Conservation (phyloP, 2,797 vertebrate species). For the Columba guinea region DNA sequence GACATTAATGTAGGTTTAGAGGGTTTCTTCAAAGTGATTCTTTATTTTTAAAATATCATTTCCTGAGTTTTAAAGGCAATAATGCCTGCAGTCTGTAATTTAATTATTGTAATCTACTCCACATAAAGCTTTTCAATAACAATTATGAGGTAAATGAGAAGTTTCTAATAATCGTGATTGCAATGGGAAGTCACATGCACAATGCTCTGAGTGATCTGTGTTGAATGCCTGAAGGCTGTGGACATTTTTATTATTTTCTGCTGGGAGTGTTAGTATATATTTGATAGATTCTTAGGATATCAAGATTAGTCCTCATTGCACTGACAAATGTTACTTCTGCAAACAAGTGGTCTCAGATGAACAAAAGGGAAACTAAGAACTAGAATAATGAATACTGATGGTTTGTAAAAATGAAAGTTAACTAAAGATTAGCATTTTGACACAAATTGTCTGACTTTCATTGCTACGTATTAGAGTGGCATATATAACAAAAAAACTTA, state of each 20-base stretch:
- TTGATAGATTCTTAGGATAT: neutral
- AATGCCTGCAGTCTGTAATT: neutral
- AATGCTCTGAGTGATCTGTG: neutral
- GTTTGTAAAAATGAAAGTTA: constrained; percentile 30
- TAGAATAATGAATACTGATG: neutral
- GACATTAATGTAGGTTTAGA: neutral
- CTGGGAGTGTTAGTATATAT: neutral
- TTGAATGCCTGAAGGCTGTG: neutral
- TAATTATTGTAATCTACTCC: neutral
- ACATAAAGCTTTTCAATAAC: neutral
- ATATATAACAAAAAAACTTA: constrained; percentile 29
- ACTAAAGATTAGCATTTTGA: constrained; percentile 39
- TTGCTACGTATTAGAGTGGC: constrained; percentile 26
- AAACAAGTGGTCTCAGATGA: neutral
- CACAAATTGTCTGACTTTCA: constrained; percentile 40
- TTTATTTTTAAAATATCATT: neutral
- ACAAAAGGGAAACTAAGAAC: neutral
- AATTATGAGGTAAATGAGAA: neutral
- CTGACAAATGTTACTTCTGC: neutral
- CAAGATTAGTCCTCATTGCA: neutral
- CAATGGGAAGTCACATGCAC: neutral
- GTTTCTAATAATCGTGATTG: neutral
- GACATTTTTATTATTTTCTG: neutral
- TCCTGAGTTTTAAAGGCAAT: neutral
- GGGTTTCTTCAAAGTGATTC: neutral